phyloP scores from a whole-genome alignment of 2,888 invertebrate species.

The Meteorus cinctellus region DNA sequence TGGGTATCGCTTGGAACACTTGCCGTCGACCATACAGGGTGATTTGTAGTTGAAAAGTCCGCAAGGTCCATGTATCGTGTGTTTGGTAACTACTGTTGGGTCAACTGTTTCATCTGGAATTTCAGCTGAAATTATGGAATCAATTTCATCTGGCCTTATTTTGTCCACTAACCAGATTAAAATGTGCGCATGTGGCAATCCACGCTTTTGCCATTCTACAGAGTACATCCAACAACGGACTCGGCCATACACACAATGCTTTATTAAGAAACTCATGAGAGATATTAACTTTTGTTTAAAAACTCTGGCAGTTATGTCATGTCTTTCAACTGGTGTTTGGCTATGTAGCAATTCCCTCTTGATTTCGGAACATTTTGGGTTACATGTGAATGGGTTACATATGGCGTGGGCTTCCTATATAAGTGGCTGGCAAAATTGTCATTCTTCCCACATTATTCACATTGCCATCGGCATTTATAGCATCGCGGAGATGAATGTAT shows the following conservation, averaged over 20 bases:
- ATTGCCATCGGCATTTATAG: slow-evolving; percentile 57
- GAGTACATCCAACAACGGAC: slow-evolving; percentile 56
- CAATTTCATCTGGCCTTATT: slow-evolving; percentile 48
- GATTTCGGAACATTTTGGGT: slow-evolving; percentile 42
- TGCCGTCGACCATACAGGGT: too few species aligned
- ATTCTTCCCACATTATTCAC: slow-evolving; percentile 37
- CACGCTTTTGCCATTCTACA: slow-evolving; percentile 60
- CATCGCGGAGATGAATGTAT: slow-evolving; percentile 63
- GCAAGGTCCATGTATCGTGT: too few species aligned
- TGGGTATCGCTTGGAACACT: too few species aligned
- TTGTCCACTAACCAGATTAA: slow-evolving; percentile 52
- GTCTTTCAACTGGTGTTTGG: slow-evolving; percentile 52
- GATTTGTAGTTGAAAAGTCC: too few species aligned
- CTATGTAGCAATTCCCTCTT: slow-evolving; percentile 21
- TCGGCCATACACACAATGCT: slow-evolving; percentile 54
- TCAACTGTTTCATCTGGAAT: slow-evolving; percentile 51
- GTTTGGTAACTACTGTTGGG: too few species aligned
- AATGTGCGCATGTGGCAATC: slow-evolving; percentile 62
- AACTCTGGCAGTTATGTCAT: slow-evolving; percentile 53
- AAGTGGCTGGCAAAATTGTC: slow-evolving; percentile 54
- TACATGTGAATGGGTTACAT: slow-evolving; percentile 54
- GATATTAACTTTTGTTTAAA: slow-evolving; percentile 37
- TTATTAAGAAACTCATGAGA: slow-evolving; percentile 50
- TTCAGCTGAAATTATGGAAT: slow-evolving; percentile 45
- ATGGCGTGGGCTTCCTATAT: slow-evolving; percentile 57